phyloP scores from a whole-genome alignment of 2,888 invertebrate genomes.

The Pseudanteris insignis region DNA sequence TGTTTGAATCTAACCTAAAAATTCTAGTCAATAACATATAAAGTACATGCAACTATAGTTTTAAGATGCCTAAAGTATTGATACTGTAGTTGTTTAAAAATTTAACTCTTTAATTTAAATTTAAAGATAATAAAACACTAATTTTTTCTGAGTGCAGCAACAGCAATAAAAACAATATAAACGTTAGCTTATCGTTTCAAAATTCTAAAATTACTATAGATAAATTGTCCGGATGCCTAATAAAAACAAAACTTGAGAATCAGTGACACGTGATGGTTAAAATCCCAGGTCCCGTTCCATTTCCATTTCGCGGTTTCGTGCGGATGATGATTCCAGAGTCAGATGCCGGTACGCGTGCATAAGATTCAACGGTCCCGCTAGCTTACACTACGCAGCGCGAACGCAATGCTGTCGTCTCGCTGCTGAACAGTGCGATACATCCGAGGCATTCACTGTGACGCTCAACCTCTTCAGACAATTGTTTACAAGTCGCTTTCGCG shows the following conservation, averaged over 20 bases:
- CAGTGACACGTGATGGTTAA: too few species aligned
- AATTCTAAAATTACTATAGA: too few species aligned
- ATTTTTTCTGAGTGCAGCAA: too few species aligned
- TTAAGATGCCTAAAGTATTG: too few species aligned
- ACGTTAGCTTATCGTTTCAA: background rate
- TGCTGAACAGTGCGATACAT: conserved; percentile 49
- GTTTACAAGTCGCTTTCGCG: conserved; percentile 40
- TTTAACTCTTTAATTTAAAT: too few species aligned
- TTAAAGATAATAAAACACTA: too few species aligned
- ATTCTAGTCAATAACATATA: too few species aligned
- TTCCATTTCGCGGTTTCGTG: conserved; percentile 73
- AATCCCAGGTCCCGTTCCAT: too few species aligned
- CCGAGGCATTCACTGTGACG: conserved; percentile 51
- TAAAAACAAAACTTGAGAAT: too few species aligned
- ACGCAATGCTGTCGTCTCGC: conserved; percentile 48
- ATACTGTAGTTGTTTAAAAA: background rate
- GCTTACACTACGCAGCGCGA: conserved; percentile 42
- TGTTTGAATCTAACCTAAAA: too few species aligned
- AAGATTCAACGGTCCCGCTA: conserved; percentile 49
- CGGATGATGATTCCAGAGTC: conserved; percentile 27
- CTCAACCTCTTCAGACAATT: conserved; percentile 50
- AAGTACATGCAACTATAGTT: too few species aligned
- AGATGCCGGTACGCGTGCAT: conserved; percentile 41
- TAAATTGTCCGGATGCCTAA: too few species aligned
- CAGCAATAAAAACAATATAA: background rate